Evolutionary conservation across 2,797 vertebrate genomes (phyloP), one percentile per base, ranked within the genome.

Genomic region (Phaenicophaeus curvirostris): DNA sequence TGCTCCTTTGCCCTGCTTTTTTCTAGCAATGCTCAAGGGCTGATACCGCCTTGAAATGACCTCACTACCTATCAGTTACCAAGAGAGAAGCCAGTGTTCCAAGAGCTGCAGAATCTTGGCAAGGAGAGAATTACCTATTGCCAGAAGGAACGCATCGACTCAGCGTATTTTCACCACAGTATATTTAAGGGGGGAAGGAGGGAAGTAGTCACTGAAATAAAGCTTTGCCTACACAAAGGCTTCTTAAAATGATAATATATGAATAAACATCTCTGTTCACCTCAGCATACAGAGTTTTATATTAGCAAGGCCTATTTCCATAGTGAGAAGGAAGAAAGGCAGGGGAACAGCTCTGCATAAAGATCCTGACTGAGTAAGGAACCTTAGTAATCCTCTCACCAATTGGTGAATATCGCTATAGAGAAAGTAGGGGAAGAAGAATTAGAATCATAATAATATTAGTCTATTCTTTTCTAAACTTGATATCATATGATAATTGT

Each of bases 111-210:
- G 67, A 69, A 76, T 59, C 82, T 67, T 90, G 91, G 94, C 92
- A 82, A 57, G 78, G 63, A 91, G 28, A 91, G 67, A 74, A 86
- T 61, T 93, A 72, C 53, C 69, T 82, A 90, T 5, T 92, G 92
- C 94, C 94, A 95, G 86, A 84, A 91, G 63, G 94, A 94, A 96
- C 1, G 28, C 57, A 61, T 9, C 3, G 4, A 80, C 82, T 93
- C 89, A 90, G 94, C n/a, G 0, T 27, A 35, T 84, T 93, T 84
- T 67, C 73, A 86, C 54, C 1, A 0, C 76, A 92, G 74, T n/a
- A 2, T 27, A 75, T 66, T 87, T 58, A 69, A 82, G 35, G 23
- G 13, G 18, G 41, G 48, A 41, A 89, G 71, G 62, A 89, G 20
- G 30, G 63, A 87, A 79, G 55, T 0, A 59, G 71, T 63, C 65